Evolutionary conservation across 2,888 invertebrate genomes (phyloP), one percentile per base, ranked within the genome.

Genomic region (Aleiodes testaceus): DNA sequence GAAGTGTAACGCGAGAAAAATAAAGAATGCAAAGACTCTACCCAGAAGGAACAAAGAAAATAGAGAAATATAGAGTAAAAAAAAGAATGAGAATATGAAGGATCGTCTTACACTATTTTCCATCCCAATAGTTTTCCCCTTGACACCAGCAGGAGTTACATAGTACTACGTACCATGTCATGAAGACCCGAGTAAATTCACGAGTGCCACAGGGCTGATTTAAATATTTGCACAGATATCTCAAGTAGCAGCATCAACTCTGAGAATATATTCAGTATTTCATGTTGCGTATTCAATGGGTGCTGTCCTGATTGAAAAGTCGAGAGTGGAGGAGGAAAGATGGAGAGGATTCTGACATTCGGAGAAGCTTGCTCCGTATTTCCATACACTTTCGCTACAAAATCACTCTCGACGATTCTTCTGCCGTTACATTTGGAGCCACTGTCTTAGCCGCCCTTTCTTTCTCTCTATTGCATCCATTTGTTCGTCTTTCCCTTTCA

Each of bases 211-310:
- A 7, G 30, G 52, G 63, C 14, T 63, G 69, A 69, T 69, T 69
- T 69, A 69, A 69, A 69, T 67, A 70, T 73, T 70, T 64, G 45
- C 66, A 66, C 18, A 30, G 55, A 65, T 52, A 68, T 52, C 50
- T 18, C 36, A 18, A 18, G 16, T 36, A 14, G 22, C 22, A 20
- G 9, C 44, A 44, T 42, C 20, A 36, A 42, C 59, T 59, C 59
- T 18, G 42, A 18, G 7, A 53, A 16, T 53, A 66, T 16, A 22
- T 53, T 20, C 22, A 16, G n/a, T 44, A 26, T 55, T 53, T 70
- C 65, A 68, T 68, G 73, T 73, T 70, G 70, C 68, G 67, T 68
- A 67, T 70, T 70, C 63, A 70, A 70, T 73, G 73, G 61, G 14
- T 49, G 68, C 53, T 66, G 67, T 64, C 26, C 65, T 68, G 65